A percentile compares a stretch with the other conserved stretches of the same genome.
phyloP scores from a whole-genome alignment of 2,797 vertebrate species.

The Muraenolepis orangiensis region DNA sequence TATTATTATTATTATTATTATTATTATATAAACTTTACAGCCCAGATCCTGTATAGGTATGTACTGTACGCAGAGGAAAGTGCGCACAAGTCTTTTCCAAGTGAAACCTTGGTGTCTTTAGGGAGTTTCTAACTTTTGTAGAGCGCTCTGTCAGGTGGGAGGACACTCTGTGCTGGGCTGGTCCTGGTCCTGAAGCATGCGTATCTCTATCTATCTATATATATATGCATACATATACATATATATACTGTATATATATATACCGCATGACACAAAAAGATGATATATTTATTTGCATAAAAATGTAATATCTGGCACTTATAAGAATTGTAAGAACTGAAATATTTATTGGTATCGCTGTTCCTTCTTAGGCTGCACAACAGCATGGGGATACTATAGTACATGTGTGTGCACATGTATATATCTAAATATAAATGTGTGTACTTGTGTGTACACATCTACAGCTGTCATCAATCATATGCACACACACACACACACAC shows the following conservation, averaged over 20 bases:
- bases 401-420: slow-evolving; percentile 6
- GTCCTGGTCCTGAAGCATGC: slow-evolving; percentile 65
- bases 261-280: slow-evolving; percentile 51
- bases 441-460: slow-evolving; percentile 46
- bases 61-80: slow-evolving; percentile 28
- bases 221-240: too few relatives aligned
- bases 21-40: slow-evolving; percentile 51
- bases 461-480: slow-evolving; percentile 7
- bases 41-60: slow-evolving; percentile 33
- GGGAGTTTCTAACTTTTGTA: slow-evolving; percentile 37
- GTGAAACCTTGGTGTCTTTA: slow-evolving; percentile 29
- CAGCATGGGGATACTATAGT: not conserved
- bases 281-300: slow-evolving; percentile 55
- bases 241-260: slow-evolving; percentile 7
- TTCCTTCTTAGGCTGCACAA: not conserved
- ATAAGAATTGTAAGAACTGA: slow-evolving; percentile 24
- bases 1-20: too few relatives aligned
- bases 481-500: slow-evolving; percentile 10
- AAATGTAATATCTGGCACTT: slow-evolving; percentile 39
- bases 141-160: slow-evolving; percentile 48
- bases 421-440: slow-evolving; percentile 11
- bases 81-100: slow-evolving; percentile 42
- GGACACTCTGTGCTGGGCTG: slow-evolving; percentile 51
- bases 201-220: not conserved
- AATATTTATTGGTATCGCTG: not conserved